Conservation (phyloP, 2,797 vertebrate species). For the Acipenser oxyrinchus region DNA sequence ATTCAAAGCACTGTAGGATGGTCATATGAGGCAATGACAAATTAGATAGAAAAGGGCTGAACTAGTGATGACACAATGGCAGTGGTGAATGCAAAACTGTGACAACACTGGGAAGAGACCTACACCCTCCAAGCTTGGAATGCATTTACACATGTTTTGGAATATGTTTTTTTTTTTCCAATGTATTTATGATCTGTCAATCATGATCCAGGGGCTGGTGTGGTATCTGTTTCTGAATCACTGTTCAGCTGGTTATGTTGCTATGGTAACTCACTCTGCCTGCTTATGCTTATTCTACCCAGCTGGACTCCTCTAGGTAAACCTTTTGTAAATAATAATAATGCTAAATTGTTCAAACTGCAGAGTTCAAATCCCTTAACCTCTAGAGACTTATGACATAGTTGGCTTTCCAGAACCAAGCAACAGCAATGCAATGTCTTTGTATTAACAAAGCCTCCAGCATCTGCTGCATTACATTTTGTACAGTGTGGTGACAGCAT, state of each 20-base stretch:
- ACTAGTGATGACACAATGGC: slow-evolving; percentile 38
- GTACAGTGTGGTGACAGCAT: too few species aligned
- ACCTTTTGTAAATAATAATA: slow-evolving; percentile 27
- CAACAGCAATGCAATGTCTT: too few species aligned
- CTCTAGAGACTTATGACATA: too few species aligned
- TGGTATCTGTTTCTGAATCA: slow-evolving; percentile 37
- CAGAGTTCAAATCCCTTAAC: too few species aligned
- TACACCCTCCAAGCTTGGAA: slow-evolving; percentile 28
- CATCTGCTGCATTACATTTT: too few species aligned
- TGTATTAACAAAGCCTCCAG: too few species aligned
- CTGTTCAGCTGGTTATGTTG: slow-evolving; percentile 62
- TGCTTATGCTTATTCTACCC: slow-evolving; percentile 56
- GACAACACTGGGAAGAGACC: slow-evolving; percentile 48
- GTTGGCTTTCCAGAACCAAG: too few species aligned
- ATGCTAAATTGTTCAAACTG: too few species aligned
- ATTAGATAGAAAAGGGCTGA: slow-evolving; percentile 40
- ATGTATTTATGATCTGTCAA: slow-evolving; percentile 60
- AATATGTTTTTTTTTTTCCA: slow-evolving; percentile 27
- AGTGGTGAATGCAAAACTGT: slow-evolving; percentile 35
- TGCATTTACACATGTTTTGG: neutral
- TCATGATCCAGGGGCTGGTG: slow-evolving; percentile 48
- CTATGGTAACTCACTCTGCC: slow-evolving; percentile 68
- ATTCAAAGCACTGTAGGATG: too few species aligned
- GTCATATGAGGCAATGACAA: slow-evolving; percentile 40
- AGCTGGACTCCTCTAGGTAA: slow-evolving; percentile 56